Percentiles rank a stretch among this genome's conserved stretches.
Conservation (phyloP, 92 coral and sea anemone genomes). For the Virgularia gustaviana region DNA sequence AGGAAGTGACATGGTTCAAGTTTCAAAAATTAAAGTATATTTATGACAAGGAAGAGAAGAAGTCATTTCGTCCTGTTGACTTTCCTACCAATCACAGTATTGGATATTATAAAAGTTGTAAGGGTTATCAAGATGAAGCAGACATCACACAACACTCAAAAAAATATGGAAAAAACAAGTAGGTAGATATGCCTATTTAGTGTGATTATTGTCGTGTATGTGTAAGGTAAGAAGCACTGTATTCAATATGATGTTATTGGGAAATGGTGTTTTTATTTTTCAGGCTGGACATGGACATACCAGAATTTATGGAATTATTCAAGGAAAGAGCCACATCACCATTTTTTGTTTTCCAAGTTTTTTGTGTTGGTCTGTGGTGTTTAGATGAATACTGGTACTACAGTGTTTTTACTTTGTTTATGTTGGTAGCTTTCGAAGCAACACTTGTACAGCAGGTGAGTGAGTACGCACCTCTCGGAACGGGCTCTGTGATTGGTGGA, state of each 20-base stretch:
- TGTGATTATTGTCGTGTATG: not conserved
- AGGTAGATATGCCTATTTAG: too few relatives aligned
- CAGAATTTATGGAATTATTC: constrained; percentile 87
- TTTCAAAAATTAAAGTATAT: constrained; percentile 96
- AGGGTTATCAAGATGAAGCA: constrained; percentile 89
- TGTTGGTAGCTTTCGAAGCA: constrained; percentile 98
- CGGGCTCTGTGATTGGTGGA: too few relatives aligned
- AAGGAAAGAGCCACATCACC: constrained; percentile 96
- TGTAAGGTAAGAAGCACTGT: too few relatives aligned
- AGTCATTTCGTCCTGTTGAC: constrained; percentile 74
- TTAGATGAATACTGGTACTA: constrained; percentile 99
- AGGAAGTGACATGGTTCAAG: constrained; percentile 78
- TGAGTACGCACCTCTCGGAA: not conserved
- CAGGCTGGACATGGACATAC: constrained; percentile 90
- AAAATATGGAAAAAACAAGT: constrained; percentile 85
- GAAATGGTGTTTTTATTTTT: too few relatives aligned
- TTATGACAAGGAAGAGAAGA: constrained; percentile 93
- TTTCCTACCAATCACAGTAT: constrained; percentile 84
- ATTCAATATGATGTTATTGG: too few relatives aligned
- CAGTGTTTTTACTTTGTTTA: constrained; percentile 88
- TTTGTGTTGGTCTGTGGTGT: constrained; percentile 99
- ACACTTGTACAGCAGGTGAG: constrained; percentile 92
- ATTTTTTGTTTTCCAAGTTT: constrained; percentile 98
- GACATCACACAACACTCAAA: constrained; percentile 58
- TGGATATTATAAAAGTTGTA: constrained; percentile 68